Percentiles rank a stretch among this genome's conserved stretches.
phyloP scores from a whole-genome alignment of 2,888 invertebrate genomes.

The Rotaria magnacalcarata region DNA sequence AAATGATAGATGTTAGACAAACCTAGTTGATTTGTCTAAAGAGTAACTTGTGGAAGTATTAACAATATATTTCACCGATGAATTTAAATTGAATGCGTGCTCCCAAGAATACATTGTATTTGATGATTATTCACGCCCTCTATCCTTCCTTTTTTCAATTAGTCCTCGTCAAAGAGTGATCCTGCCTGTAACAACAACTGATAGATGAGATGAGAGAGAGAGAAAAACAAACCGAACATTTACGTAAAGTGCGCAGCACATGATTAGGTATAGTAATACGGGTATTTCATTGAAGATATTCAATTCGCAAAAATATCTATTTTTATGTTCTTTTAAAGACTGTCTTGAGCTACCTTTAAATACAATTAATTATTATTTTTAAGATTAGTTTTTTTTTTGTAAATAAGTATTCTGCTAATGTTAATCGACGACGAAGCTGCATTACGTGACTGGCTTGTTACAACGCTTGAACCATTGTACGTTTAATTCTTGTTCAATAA shows the following conservation, averaged over 20 bases:
- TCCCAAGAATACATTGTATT: too few relatives aligned
- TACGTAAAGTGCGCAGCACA: not conserved
- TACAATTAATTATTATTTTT: too few relatives aligned
- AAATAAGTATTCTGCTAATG: not conserved
- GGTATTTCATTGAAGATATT: too few relatives aligned
- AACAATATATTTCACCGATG: too few relatives aligned
- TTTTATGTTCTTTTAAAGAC: too few relatives aligned
- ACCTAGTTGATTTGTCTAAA: too few relatives aligned
- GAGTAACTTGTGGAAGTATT: too few relatives aligned
- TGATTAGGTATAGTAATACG: not conserved
- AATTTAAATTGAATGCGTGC: too few relatives aligned
- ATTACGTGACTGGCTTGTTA: slow-evolving; percentile 15
- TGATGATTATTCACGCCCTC: not conserved
- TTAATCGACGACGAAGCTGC: not conserved
- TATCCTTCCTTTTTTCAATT: not conserved
- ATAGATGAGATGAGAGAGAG: not conserved
- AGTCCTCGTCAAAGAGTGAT: not conserved
- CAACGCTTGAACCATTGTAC: slow-evolving; percentile 24
- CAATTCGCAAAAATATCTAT: too few relatives aligned
- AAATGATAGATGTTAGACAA: too few relatives aligned
- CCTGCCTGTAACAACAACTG: not conserved
- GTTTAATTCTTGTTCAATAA: not conserved
- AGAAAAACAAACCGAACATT: not conserved
- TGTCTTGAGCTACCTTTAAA: too few relatives aligned
- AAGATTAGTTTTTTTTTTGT: not conserved